These are phyloP conservation scores for Cancer borealis DNA, from an alignment of 2,888 invertebrate species.

Conservation along the genomic window DNA sequence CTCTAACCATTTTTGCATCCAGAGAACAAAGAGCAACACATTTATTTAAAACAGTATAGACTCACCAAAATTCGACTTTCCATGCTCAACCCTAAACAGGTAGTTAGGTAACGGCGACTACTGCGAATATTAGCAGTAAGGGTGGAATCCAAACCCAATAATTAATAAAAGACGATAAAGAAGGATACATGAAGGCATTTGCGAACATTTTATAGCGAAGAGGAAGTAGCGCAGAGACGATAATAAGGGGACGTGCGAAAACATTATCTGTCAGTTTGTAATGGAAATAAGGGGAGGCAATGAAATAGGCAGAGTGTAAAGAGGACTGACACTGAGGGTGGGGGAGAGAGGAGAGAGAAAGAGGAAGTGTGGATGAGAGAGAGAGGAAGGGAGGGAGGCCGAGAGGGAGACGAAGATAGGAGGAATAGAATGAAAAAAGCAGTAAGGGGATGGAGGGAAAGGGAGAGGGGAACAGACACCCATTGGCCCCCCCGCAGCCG, in stretches of 20 bases:
- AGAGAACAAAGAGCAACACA: not conserved
- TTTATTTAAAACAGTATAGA: not conserved
- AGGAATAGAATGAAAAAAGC: not conserved
- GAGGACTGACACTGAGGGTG: not conserved
- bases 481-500: not conserved
- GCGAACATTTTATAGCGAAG: not conserved
- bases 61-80: too few relatives aligned
- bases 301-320: not conserved
- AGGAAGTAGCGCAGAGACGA: not conserved
- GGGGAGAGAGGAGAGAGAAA: not conserved
- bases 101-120: not conserved
- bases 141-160: not conserved
- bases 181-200: not conserved
- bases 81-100: not conserved
- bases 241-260: constrained; percentile 15
- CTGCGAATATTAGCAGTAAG: not conserved
- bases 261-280: constrained; percentile 11
- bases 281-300: constrained; percentile 5
- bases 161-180: not conserved
- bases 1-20: not conserved
- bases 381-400: not conserved
- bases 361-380: too few relatives aligned
- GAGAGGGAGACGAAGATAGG: too few relatives aligned
- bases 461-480: not conserved
- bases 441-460: not conserved